These are phyloP conservation scores for Phoxinus dragarum DNA, from an alignment of 2,797 vertebrate genomes.

Conservation along the genomic window DNA sequence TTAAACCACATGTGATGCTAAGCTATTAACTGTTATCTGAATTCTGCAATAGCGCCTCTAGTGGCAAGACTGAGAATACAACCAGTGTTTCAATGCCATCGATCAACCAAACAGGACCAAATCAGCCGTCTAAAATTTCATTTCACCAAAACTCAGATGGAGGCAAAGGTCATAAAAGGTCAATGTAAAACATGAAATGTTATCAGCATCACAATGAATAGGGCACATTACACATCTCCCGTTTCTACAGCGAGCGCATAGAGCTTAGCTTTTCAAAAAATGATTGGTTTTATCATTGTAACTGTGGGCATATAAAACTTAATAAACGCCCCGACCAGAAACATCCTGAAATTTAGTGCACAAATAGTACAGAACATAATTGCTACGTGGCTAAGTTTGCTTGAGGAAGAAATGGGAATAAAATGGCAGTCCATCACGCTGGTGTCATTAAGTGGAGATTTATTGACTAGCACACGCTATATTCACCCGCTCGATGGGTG, in stretches of 20 bases:
- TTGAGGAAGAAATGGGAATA: constrained; percentile 24
- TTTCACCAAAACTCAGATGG: constrained; percentile 21
- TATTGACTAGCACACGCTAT: constrained; percentile 24
- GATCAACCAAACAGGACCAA: background rate
- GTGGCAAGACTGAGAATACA: background rate
- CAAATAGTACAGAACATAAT: constrained; percentile 16
- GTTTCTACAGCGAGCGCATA: background rate
- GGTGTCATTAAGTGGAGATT: constrained; percentile 16
- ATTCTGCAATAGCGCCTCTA: background rate
- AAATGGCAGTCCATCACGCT: constrained; percentile 12
- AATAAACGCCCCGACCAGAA: background rate
- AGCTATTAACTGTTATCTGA: background rate
- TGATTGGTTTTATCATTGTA: background rate
- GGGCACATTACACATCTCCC: background rate
- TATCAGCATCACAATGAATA: constrained; percentile 13
- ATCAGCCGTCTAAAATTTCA: constrained; percentile 4
- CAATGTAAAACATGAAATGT: constrained; percentile 15
- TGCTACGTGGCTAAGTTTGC: background rate
- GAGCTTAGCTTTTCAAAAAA: constrained; percentile 6
- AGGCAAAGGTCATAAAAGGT: constrained; percentile 35
- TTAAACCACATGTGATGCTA: background rate
- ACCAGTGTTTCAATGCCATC: background rate
- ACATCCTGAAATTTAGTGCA: constrained; percentile 11
- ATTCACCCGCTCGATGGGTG: constrained; percentile 36
- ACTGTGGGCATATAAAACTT: background rate